Percentiles rank a stretch among this genome's conserved stretches.
Evolutionary conservation across 2,113 vertebrate species (phyloP).

Genomic region (Diphyllodes magnificus): DNA sequence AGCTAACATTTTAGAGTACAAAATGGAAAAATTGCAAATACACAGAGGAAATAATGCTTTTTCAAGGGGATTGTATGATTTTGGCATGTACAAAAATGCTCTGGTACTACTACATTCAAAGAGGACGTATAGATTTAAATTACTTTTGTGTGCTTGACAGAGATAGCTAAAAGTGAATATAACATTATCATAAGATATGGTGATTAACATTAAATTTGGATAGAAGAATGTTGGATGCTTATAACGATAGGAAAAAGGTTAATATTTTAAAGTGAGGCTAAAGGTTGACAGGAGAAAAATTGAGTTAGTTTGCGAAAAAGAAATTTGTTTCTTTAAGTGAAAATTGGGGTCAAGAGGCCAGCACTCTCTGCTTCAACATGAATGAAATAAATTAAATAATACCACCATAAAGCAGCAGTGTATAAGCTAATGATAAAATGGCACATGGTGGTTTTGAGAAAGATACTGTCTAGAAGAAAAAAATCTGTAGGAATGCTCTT

Average conservation of each 20-base stretch:
- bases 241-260: conserved; percentile 71
- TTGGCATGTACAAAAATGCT: not conserved
- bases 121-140: conserved; percentile 28
- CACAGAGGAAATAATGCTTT: not conserved
- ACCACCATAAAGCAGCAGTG: conserved; percentile 33
- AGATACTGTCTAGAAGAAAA: conserved; percentile 10
- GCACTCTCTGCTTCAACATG: conserved; percentile 64
- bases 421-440: conserved; percentile 66
- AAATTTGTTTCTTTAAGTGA: conserved; percentile 83
- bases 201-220: conserved; percentile 64
- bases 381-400: conserved; percentile 80
- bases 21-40: not conserved
- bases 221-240: conserved; percentile 67
- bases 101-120: not conserved
- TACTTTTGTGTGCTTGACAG: not conserved
- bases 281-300: conserved; percentile 84
- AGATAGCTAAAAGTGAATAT: conserved; percentile 36
- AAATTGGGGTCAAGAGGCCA: conserved; percentile 79
- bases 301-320: conserved; percentile 78
- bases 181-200: conserved; percentile 56
- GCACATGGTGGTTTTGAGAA: conserved; percentile 3
- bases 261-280: conserved; percentile 76
- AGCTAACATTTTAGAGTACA: not conserved
- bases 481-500: not conserved
- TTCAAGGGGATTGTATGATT: not conserved